Percentiles rank a stretch among this genome's conserved stretches.
Evolutionary conservation across 2,113 vertebrate species (phyloP).

Genomic region (Myiozetetes cayanensis): DNA sequence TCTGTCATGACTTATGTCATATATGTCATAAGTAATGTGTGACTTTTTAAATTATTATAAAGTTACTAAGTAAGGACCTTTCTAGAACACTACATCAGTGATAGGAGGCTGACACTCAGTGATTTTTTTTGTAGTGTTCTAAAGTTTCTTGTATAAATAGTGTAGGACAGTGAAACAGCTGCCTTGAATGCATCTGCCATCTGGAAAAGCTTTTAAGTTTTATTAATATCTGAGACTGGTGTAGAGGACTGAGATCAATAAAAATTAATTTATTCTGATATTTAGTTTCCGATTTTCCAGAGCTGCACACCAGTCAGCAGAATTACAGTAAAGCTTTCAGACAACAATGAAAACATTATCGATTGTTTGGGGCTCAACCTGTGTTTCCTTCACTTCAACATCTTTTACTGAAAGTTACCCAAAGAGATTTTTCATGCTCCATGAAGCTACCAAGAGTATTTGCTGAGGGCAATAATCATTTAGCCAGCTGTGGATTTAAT

Average conservation of each 20-base stretch:
- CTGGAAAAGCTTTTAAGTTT: background rate
- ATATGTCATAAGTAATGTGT: background rate
- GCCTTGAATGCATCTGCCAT: background rate
- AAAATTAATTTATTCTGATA: background rate
- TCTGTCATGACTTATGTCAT: background rate
- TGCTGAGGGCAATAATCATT: background rate
- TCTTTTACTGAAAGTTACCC: background rate
- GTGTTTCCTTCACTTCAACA: background rate
- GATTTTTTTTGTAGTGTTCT: background rate
- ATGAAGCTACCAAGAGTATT: background rate
- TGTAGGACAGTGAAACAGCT: background rate
- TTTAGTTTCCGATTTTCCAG: background rate
- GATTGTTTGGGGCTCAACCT: rapidly evolving
- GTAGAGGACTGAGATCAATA: background rate
- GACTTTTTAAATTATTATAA: background rate
- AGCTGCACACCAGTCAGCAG: background rate
- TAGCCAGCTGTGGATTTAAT: background rate
- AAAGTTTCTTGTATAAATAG: background rate
- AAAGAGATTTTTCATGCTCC: background rate
- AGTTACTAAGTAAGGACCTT: background rate
- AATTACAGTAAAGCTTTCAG: background rate
- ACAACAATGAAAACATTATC: background rate
- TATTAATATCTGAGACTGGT: background rate
- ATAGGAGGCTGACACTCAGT: background rate
- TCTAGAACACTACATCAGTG: background rate